These are phyloP conservation scores for Amphiduros pacificus DNA, from an alignment of 2,888 invertebrate genomes.

Conservation along the genomic window DNA sequence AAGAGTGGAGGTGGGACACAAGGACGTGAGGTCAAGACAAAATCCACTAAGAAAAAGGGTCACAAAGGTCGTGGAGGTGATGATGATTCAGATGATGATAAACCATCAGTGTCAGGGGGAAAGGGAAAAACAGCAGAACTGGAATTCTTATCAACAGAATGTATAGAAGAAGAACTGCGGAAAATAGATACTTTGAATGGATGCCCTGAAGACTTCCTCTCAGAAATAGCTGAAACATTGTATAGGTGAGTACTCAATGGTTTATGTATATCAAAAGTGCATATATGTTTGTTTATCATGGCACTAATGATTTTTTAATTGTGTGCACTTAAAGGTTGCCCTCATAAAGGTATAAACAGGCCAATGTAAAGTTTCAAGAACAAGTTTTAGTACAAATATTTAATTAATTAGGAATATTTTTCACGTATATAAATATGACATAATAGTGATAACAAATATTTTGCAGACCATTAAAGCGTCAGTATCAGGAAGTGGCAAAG, in stretches of 20 bases:
- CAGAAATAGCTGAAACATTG: slow-evolving; percentile 72
- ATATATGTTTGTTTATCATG: not conserved
- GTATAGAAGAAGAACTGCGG: slow-evolving; percentile 70
- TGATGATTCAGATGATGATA: slow-evolving; percentile 72
- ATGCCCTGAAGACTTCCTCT: slow-evolving; percentile 69
- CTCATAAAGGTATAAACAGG: too few species aligned
- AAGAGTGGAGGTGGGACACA: slow-evolving; percentile 91
- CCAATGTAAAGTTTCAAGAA: too few species aligned
- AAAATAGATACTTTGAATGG: slow-evolving; percentile 64
- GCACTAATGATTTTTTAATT: not conserved
- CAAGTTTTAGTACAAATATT: too few species aligned
- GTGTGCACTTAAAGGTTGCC: not conserved
- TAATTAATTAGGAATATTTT: too few species aligned
- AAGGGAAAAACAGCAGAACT: slow-evolving; percentile 32
- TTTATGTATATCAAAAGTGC: not conserved
- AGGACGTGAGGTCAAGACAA: slow-evolving; percentile 93
- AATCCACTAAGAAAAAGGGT: slow-evolving; percentile 81
- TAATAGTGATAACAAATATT: too few species aligned
- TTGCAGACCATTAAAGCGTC: slow-evolving; percentile 50
- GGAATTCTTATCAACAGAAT: slow-evolving; percentile 61
- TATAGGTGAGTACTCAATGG: slow-evolving; percentile 64
- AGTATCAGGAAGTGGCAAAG: slow-evolving; percentile 68
- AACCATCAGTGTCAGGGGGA: not conserved
- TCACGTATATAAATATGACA: too few species aligned
- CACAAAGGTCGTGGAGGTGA: slow-evolving; percentile 62